Conservation (phyloP, 2,797 vertebrate genomes). For the Urophycis tenuis region DNA sequence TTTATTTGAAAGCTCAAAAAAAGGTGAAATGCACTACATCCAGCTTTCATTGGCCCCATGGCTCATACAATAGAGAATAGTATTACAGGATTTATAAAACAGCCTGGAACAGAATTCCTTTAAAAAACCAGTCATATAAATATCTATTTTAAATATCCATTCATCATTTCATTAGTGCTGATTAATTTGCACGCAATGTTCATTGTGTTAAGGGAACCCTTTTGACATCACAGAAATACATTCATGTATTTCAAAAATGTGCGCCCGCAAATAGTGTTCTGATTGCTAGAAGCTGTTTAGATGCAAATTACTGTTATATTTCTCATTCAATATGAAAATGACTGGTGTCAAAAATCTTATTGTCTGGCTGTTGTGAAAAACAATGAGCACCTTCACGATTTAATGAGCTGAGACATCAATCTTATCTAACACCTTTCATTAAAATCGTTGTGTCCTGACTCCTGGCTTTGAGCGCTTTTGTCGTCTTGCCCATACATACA, state of each 20-base stretch:
- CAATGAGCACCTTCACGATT: background rate
- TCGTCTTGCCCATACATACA: background rate
- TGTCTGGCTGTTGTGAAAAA: background rate
- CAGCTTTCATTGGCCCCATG: background rate
- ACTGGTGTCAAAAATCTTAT: background rate
- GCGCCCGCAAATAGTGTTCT: background rate
- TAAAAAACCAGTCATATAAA: background rate
- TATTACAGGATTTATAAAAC: background rate
- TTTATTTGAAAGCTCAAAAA: background rate
- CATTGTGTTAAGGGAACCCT: background rate
- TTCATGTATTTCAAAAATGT: background rate
- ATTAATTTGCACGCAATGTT: background rate
- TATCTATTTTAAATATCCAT: background rate
- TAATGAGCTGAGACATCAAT: background rate
- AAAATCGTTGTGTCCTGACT: background rate
- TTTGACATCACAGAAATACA: conserved; percentile 1
- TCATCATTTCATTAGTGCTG: background rate
- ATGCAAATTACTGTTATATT: background rate
- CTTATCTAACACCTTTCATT: background rate
- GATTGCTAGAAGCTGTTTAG: background rate
- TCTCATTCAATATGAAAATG: background rate
- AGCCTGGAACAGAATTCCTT: background rate
- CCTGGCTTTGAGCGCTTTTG: background rate
- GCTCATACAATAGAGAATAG: background rate
- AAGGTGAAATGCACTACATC: background rate